Conservation (phyloP, 2,797 vertebrate species). For the Spondyliosoma cantharus region DNA sequence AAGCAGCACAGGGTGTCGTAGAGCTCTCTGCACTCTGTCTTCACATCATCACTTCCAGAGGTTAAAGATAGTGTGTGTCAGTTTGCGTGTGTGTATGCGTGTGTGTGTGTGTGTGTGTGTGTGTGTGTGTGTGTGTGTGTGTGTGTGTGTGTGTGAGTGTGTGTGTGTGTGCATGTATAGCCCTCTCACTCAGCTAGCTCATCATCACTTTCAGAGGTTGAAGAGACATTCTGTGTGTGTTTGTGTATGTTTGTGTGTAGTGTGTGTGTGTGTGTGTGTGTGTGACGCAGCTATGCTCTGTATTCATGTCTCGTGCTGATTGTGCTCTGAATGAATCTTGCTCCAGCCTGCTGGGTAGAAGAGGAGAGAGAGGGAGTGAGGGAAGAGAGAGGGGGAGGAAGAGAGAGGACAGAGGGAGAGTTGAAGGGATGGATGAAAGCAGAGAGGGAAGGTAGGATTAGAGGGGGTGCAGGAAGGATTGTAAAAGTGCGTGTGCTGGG, state of each 20-base stretch:
- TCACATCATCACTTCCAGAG: constrained; percentile 75
- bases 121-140: constrained; percentile 3
- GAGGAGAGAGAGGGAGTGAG: constrained; percentile 11
- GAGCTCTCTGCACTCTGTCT: constrained; percentile 66
- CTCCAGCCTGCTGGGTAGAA: constrained; percentile 67
- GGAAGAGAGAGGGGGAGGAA: constrained; percentile 17
- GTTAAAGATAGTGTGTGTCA: constrained; percentile 69
- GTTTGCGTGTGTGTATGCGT: not conserved
- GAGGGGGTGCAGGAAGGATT: constrained; percentile 72
- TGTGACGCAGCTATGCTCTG: constrained; percentile 70
- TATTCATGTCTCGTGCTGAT: constrained; percentile 80
- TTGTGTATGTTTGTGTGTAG: constrained; percentile 34
- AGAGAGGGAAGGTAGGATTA: constrained; percentile 73
- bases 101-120: not conserved
- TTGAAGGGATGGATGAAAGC: constrained; percentile 71
- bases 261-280: constrained; percentile 36
- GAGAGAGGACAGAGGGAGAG: constrained; percentile 48
- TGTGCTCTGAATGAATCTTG: constrained; percentile 80
- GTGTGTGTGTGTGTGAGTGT: constrained; percentile 5
- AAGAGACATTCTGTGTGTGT: constrained; percentile 62
- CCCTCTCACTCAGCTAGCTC: constrained; percentile 53
- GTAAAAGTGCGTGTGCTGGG: constrained; percentile 77
- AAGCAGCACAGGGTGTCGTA: constrained; percentile 51
- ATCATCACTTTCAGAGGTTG: constrained; percentile 71
- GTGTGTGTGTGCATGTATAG: constrained; percentile 10